Evolutionary conservation across 2,888 invertebrate species (phyloP).

Genomic region (Anticlea derivata): DNA sequence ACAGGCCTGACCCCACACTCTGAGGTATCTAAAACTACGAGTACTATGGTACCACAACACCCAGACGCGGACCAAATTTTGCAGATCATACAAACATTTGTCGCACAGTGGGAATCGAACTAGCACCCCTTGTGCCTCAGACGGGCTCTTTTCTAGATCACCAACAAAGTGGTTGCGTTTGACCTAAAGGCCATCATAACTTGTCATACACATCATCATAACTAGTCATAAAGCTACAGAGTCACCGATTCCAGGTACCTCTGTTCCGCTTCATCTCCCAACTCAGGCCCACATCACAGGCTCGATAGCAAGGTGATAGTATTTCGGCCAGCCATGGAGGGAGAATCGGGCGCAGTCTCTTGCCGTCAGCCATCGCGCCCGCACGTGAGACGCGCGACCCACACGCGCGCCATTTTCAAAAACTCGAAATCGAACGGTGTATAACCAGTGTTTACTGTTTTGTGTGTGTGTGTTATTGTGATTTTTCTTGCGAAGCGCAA

Average conservation of each 20-base stretch:
- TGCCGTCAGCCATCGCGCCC: constrained; percentile 73
- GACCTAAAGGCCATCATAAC: too few species aligned
- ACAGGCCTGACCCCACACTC: too few species aligned
- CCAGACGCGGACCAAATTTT: too few species aligned
- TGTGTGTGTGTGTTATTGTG: constrained; percentile 71
- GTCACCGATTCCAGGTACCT: background rate
- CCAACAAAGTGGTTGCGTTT: too few species aligned
- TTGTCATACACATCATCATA: too few species aligned
- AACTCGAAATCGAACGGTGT: constrained; percentile 57
- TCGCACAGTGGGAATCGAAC: too few species aligned
- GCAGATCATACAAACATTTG: too few species aligned
- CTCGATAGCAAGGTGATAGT: constrained; percentile 80
- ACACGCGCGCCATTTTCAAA: constrained; percentile 53
- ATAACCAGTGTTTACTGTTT: constrained; percentile 52
- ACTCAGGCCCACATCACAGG: constrained; percentile 54
- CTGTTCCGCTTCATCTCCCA: constrained; percentile 52
- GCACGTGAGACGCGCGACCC: constrained; percentile 61
- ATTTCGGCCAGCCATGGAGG: constrained; percentile 72
- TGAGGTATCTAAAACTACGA: too few species aligned
- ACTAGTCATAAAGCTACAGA: too few species aligned
- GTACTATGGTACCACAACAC: too few species aligned
- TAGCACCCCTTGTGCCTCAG: too few species aligned
- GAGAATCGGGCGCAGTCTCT: constrained; percentile 76
- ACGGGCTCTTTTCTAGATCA: too few species aligned
- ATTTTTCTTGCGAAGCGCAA: constrained; percentile 45